These are phyloP conservation scores for Phalera bucephala DNA, from an alignment of 2,888 invertebrate genomes.

Conservation along the genomic window DNA sequence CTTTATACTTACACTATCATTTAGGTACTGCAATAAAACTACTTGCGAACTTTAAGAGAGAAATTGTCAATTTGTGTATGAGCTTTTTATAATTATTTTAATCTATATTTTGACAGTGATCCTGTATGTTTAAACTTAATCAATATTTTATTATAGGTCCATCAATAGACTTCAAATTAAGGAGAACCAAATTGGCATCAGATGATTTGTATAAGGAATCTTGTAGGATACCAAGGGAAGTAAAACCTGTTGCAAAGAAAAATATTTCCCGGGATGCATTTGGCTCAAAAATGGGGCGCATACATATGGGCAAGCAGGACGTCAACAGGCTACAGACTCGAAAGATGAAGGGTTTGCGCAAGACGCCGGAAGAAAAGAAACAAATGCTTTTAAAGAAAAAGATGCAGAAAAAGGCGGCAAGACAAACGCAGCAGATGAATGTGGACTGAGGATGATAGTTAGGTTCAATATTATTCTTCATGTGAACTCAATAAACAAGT, in stretches of 20 bases:
- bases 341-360: slow-evolving; percentile 94
- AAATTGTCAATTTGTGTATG: no score
- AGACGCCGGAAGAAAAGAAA: slow-evolving; percentile 87
- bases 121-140: no score
- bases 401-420: slow-evolving; percentile 54
- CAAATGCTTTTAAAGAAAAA: slow-evolving; percentile 81
- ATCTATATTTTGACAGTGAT: no score
- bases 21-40: no score
- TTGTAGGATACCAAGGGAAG: slow-evolving; percentile 90
- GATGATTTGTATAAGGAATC: slow-evolving; percentile 94
- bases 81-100: no score
- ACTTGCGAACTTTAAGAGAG: no score
- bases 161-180: slow-evolving; percentile 91
- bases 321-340: slow-evolving; percentile 93
- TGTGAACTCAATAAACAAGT: no score
- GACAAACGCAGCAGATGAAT: slow-evolving; percentile 33
- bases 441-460: slow-evolving; percentile 45
- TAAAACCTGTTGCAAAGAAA: slow-evolving; percentile 93
- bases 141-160: slow-evolving; percentile 88
- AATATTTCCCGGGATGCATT: slow-evolving; percentile 94
- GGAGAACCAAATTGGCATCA: slow-evolving; percentile 94
- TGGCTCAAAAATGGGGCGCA: slow-evolving; percentile 94
- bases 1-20: no score
- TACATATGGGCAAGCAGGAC: slow-evolving; percentile 96
- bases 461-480: no score